phyloP scores from a whole-genome alignment of 2,113 vertebrate genomes.

The Plecotus auritus region DNA sequence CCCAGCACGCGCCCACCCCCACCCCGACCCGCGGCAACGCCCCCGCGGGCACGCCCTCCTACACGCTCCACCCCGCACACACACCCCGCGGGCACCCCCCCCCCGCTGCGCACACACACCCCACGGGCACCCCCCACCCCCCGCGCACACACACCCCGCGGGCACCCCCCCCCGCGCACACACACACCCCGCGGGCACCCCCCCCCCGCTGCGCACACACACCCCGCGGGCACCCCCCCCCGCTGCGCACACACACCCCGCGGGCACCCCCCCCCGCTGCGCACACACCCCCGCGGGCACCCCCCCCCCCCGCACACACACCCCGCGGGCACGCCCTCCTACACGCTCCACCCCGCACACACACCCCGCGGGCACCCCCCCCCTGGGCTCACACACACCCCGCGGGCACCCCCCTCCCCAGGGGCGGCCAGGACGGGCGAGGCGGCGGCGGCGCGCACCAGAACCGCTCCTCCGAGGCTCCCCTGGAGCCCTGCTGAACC shows the following conservation, averaged over 20 bases:
- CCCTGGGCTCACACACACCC: rapidly evolving
- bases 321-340: background rate
- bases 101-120: background rate
- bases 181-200: no score
- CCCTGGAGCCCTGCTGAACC: constrained; percentile 81
- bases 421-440: background rate
- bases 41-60: background rate
- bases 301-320: no score
- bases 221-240: no score
- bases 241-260: no score
- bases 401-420: rapidly evolving
- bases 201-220: no score
- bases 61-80: background rate
- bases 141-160: rapidly evolving
- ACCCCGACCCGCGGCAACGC: no score
- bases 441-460: background rate
- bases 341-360: background rate
- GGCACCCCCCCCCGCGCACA: no score
- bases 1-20: background rate
- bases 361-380: background rate
- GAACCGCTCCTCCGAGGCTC: constrained; percentile 75
- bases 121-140: background rate
- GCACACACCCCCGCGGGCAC: no score
- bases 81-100: background rate
- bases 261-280: no score